Base-by-base conservation (phyloP, 2,113 vertebrate species). In the Gavialis gangeticus region DNA sequence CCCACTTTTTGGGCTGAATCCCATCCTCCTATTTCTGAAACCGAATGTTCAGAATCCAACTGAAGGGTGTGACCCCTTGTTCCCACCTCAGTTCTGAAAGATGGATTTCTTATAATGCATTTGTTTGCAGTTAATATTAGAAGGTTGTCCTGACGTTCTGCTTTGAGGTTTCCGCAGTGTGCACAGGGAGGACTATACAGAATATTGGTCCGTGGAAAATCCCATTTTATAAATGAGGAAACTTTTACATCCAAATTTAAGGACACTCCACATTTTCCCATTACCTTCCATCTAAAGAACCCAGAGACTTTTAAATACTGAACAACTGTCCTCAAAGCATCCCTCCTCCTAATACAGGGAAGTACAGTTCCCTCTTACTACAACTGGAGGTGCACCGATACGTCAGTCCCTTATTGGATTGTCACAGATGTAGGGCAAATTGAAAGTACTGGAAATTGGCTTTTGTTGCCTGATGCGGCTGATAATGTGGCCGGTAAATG, bases 241-340 rank as follows among this genome's bases (percentile, higher is more conserved):
- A 10, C 5, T 28, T 67, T 67, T 17, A 27, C 28, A n/a, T 16
- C 16, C 66, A 69, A 34, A 69, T 16, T 69, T 46, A 69, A 17
- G 8, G n/a, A 34, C 30, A 67, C n/a, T 73, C n/a, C 81, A 56
- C 34, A 54, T 75, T 80, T 62, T 73, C 19, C 66, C 87, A 79
- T 78, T 79, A 59, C 81, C 88, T 64, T 94, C 59, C 75, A 89
- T 59, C 79, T 89, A 59, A 25, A n/a, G 90, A 85, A 78, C 73
- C 82, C 1, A 89, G 56, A 57, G 28, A 93, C n/a, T 75, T 3
- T 67, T 46, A 46, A 46, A 46, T 46, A 46, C 46, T 46, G 46
- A 46, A 5, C 37, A 37, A 46, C 9, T 46, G 7, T 46, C 7
- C 46, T 46, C 46, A 46, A 46, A 46, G 46, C 46, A 46, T 46